Evolutionary conservation across 2,113 vertebrate genomes (phyloP).

Genomic region (Glaucidium brasilianum): DNA sequence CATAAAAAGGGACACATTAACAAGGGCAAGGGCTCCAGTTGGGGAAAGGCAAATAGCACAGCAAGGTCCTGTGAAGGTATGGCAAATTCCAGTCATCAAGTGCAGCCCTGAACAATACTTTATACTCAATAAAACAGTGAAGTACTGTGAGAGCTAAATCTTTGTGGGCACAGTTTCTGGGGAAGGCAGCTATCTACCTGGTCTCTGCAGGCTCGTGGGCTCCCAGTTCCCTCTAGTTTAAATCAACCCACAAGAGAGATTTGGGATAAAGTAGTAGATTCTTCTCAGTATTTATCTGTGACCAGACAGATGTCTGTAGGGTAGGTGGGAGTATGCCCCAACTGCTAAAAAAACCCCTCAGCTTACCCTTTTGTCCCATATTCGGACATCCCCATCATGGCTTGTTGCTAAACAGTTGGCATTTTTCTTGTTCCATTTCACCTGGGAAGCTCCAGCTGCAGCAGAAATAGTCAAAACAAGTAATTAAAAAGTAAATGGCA

Average conservation of each 20-base stretch:
- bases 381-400: slow-evolving; percentile 93
- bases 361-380: slow-evolving; percentile 97
- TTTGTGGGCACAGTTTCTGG: neutral
- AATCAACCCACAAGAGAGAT: neutral
- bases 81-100: neutral
- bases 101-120: neutral
- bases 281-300: neutral
- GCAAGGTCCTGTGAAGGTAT: neutral
- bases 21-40: neutral
- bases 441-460: slow-evolving; percentile 96
- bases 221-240: neutral
- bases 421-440: slow-evolving; percentile 97
- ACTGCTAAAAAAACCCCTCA: neutral
- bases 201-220: neutral
- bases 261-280: neutral
- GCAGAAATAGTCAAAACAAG: slow-evolving; percentile 8
- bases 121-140: neutral
- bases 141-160: neutral
- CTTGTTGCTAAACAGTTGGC: slow-evolving; percentile 90
- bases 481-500: neutral
- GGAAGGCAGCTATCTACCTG: neutral
- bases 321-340: neutral
- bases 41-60: neutral
- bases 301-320: neutral
- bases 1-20: neutral